Evolutionary conservation across 2,113 vertebrate species (phyloP).

Genomic region (Anarhynchus alexandrinus): DNA sequence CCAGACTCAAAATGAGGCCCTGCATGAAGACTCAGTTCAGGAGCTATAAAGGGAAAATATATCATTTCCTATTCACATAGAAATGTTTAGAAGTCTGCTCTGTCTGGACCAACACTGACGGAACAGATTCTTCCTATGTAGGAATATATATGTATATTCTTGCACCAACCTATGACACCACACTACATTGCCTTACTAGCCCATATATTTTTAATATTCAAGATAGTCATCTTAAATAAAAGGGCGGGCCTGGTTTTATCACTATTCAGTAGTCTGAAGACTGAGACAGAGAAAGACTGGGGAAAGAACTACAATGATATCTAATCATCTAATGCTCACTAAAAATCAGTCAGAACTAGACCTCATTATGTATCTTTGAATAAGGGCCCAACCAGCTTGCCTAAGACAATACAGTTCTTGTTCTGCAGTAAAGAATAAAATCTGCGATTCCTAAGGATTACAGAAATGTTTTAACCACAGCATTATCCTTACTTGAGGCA

Average conservation of each 20-base stretch:
- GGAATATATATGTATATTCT: neutral
- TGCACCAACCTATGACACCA: neutral
- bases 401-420: constrained; percentile 8
- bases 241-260: neutral
- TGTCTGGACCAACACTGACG: neutral
- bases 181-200: neutral
- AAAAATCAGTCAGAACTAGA: neutral
- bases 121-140: neutral
- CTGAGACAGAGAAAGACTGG: neutral
- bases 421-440: constrained; percentile 6
- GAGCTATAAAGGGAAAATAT: neutral
- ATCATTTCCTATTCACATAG: neutral
- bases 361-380: neutral
- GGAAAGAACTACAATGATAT: neutral
- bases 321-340: neutral
- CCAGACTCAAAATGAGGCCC: neutral
- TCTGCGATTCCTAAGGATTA: neutral
- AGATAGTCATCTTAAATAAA: neutral
- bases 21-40: neutral
- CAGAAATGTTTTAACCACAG: neutral
- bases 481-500: neutral
- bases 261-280: neutral
- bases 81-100: neutral
- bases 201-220: neutral
- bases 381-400: neutral